phyloP scores from a whole-genome alignment of 2,888 invertebrate genomes.

The Athrips mouffetella region DNA sequence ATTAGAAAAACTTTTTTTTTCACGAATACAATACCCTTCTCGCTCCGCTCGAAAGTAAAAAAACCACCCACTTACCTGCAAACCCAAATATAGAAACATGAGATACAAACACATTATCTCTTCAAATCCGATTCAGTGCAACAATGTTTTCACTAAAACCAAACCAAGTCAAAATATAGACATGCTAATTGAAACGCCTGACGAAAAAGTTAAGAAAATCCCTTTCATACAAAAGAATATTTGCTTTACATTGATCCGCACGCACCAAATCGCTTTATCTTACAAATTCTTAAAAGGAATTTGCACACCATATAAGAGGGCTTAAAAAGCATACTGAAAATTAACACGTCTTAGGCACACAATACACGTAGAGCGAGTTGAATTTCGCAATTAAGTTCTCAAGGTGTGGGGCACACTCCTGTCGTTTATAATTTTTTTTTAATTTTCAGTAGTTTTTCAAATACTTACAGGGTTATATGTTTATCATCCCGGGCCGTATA shows the following conservation, averaged over 20 bases:
- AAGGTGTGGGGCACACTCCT: slow-evolving; percentile 22
- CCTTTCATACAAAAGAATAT: slow-evolving; percentile 1
- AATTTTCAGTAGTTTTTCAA: no score
- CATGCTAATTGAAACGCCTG: slow-evolving; percentile 15
- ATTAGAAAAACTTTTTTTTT: no score
- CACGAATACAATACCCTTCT: no score
- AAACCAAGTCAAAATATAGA: neutral
- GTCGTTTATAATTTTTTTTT: no score
- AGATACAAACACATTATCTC: neutral
- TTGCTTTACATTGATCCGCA: slow-evolving; percentile 1
- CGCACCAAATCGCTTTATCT: slow-evolving; percentile 7
- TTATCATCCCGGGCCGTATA: no score
- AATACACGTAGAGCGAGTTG: slow-evolving; percentile 38
- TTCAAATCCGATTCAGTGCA: neutral
- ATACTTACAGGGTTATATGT: no score
- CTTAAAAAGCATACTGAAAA: slow-evolving; percentile 54
- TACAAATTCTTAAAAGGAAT: slow-evolving; percentile 30
- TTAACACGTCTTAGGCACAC: slow-evolving; percentile 67
- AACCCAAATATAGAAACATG: no score
- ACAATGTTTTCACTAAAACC: neutral
- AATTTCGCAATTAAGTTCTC: slow-evolving; percentile 66
- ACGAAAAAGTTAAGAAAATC: neutral
- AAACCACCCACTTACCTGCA: no score
- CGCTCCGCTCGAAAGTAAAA: no score
- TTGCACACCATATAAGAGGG: slow-evolving; percentile 60